Evolutionary conservation across 2,888 invertebrate species (phyloP), one percentile per base, ranked within the genome.

Genomic region (Polylopha cassiicola): DNA sequence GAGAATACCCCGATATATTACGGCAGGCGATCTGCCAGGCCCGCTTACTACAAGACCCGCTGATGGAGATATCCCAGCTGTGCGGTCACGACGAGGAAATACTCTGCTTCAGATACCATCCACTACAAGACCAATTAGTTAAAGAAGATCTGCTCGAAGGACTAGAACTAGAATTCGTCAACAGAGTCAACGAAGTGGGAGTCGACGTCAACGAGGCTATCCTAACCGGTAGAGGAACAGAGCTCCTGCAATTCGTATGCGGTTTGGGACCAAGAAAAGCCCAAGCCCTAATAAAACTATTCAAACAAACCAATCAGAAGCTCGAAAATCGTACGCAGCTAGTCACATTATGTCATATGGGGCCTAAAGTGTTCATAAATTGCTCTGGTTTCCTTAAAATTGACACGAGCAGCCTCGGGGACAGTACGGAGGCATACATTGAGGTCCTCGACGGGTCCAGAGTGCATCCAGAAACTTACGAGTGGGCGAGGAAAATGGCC

Each of bases 401-500:
- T 48, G 99, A 99, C 62, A 98, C 98, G 0, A 95, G 94, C 64
- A 95, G 97, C 47, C 81, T 98, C 27, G 97, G 97, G 1, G 97
- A 98, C 60, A 92, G 95, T 65, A 97, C 97, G 0, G 97, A 98
- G 64, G 94, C 95, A 0, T 98, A 97, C 60, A 95, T 98, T 0
- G 94, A 98, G 84, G 97, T 98, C 1, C 82, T 99, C 34, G 99
- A 99, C 66, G 98, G 98, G 0, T 98, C 99, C 0, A 89, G 99
- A 55, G 98, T 99, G 0, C 99, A 99, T 82, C 99, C 99, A 0
- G 99, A 99, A 84, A 97, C 98, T 0, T 99, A 99, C 73, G 99
- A 99, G 66, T 99, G 99, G 99, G 99, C 99, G 0, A 87, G 99
- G 22, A 99, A 99, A 82, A 99, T 99, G 99, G 99, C 99, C 0